Base-by-base conservation (phyloP, 2,797 vertebrate genomes). In the Acanthurus tractus region DNA sequence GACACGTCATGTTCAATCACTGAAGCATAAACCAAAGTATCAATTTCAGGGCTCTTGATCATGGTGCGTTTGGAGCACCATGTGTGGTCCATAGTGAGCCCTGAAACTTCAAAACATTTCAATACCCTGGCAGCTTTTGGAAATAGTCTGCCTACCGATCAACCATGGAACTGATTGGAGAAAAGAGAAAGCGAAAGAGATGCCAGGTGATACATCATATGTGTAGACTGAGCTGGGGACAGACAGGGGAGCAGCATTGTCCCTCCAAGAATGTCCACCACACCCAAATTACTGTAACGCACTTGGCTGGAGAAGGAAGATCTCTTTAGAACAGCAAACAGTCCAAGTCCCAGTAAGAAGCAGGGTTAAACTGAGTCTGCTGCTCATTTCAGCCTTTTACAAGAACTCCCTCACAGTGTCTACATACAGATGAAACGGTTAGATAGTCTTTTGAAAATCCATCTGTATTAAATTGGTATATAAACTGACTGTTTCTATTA, bases 31-130 rank as follows among this genome's bases (percentile, higher is more conserved):
- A 88, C 57, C 80, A 61, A 40, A 49, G 23, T 54, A 63, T 87
- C 58, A 29, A n/a, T 81, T 89, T 74, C 61, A 65, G 63, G 50
- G 50, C 57, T 63, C 58, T 75, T n/a, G 38, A 85, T 79, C 64
- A 75, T 54, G 11, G 1, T 46, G 44, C 6, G 17, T 74, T 78
- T 82, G 63, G 79, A 52, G 48, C 45, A 54, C 38, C 59, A 53
- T 57, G 69, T 68, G 53, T 55, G n/a, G 56, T 73, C 29, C 55
- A 57, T 2, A 56, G 40, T n/a, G 40, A 58, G 23, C 48, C 40
- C 38, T 42, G 20, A 81, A 70, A 79, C 55, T 8, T 55, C 3
- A 42, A 58, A 57, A 54, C 58, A 58, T 71, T 69, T 79, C 67
- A 72, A 18, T 22, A 5, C 40, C 55, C 57, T 53, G 78, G 75